Conservation (phyloP, 2,113 vertebrate species). For the Planiliza haematocheilus region DNA sequence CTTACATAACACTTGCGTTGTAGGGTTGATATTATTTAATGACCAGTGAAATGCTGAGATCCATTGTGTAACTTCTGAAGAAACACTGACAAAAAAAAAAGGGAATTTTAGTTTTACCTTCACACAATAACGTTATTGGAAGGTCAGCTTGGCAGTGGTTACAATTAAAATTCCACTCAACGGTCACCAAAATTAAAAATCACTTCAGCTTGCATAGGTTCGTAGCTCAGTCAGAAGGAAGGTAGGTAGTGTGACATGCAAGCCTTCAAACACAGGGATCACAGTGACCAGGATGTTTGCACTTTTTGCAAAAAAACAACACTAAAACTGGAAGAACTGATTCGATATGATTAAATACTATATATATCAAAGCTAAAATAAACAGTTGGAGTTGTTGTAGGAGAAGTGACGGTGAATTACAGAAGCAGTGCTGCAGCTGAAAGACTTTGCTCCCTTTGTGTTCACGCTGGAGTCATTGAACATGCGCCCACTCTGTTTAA, state of each 20-base stretch:
- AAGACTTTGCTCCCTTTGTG: slow-evolving; percentile 42
- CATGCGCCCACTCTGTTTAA: neutral
- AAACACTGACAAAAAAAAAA: too few species aligned
- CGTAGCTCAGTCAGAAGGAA: neutral
- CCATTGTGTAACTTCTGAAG: neutral
- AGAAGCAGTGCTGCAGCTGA: slow-evolving; percentile 11
- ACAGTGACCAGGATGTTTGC: neutral
- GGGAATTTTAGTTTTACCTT: too few species aligned
- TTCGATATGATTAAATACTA: neutral
- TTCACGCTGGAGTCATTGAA: neutral
- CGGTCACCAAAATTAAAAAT: slow-evolving; percentile 4
- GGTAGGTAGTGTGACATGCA: too few species aligned
- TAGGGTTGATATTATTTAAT: neutral
- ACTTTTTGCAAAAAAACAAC: neutral
- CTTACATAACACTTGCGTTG: neutral
- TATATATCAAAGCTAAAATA: neutral
- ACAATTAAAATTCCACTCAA: slow-evolving; percentile 5
- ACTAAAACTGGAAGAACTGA: slow-evolving; percentile 1
- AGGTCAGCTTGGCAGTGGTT: slow-evolving; percentile 1
- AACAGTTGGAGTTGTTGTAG: neutral
- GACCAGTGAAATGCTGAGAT: neutral
- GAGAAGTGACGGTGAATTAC: neutral
- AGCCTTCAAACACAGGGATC: too few species aligned
- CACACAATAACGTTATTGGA: neutral
- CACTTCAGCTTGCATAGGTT: neutral